Percentiles rank a stretch among this genome's conserved stretches.
Evolutionary conservation across 2,888 invertebrate species (phyloP).

Genomic region (Hanleya hanleyi): DNA sequence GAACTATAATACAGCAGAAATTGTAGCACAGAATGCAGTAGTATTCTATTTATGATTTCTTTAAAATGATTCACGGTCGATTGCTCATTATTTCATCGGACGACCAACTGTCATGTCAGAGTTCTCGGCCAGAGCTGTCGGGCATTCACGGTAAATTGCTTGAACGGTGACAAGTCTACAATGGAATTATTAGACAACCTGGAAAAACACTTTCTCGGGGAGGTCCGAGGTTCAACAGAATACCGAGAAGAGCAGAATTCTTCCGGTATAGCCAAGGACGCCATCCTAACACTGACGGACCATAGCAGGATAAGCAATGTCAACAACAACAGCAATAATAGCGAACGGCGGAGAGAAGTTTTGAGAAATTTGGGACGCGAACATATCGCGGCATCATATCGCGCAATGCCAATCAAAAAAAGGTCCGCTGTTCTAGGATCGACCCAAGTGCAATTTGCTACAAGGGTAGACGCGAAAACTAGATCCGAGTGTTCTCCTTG

Average conservation of each 20-base stretch:
- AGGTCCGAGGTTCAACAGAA: not conserved
- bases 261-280: not conserved
- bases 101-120: too few relatives aligned
- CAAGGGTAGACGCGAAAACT: not conserved
- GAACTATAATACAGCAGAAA: too few relatives aligned
- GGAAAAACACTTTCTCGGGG: not conserved
- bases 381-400: not conserved
- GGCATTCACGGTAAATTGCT: too few relatives aligned
- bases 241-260: not conserved
- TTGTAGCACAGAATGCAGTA: too few relatives aligned
- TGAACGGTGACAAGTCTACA: too few relatives aligned
- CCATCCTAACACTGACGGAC: not conserved
- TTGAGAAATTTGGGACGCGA: not conserved
- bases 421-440: not conserved
- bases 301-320: not conserved
- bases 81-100: too few relatives aligned
- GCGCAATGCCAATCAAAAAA: not conserved
- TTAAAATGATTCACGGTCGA: not conserved
- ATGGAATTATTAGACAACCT: not conserved
- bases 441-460: not conserved
- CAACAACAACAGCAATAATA: not conserved
- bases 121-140: too few relatives aligned
- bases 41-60: too few relatives aligned
- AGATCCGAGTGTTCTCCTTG: not conserved
- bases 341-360: not conserved